Evolutionary conservation across 2,888 invertebrate genomes (phyloP).

Genomic region (Zygogramma bicolorata): DNA sequence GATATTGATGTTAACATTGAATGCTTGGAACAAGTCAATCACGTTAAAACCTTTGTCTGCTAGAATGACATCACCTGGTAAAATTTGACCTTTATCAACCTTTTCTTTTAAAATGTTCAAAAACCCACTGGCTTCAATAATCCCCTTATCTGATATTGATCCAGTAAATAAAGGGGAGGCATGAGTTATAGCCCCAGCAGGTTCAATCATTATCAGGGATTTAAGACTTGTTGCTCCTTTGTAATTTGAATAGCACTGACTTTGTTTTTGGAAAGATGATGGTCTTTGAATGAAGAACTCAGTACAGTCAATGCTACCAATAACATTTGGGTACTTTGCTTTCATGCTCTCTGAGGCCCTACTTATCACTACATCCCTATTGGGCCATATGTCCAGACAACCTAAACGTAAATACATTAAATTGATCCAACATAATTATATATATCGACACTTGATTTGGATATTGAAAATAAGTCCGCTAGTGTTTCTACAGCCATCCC

Average conservation of each 20-base stretch:
- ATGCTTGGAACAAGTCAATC: slow-evolving; percentile 31
- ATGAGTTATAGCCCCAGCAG: slow-evolving; percentile 41
- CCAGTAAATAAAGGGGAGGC: slow-evolving; percentile 41
- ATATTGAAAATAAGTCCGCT: neutral
- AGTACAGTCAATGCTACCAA: too few species aligned
- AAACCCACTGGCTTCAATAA: slow-evolving; percentile 36
- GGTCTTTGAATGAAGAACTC: slow-evolving; percentile 40
- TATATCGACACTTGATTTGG: neutral
- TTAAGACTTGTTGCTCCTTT: slow-evolving; percentile 41
- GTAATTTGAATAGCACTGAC: slow-evolving; percentile 42
- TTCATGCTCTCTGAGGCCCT: neutral
- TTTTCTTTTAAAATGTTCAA: slow-evolving; percentile 26
- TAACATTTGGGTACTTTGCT: slow-evolving; percentile 3
- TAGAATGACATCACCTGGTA: slow-evolving; percentile 37
- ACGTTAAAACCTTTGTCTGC: slow-evolving; percentile 47
- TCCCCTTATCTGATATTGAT: slow-evolving; percentile 40
- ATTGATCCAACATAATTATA: neutral
- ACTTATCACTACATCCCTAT: neutral
- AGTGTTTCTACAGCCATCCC: neutral
- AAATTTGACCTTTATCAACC: slow-evolving; percentile 27
- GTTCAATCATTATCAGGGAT: slow-evolving; percentile 39
- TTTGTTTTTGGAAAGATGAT: slow-evolving; percentile 36
- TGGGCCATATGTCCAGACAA: neutral
- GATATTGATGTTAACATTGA: slow-evolving; percentile 39
- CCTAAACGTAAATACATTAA: neutral